Percentiles rank a stretch among this genome's conserved stretches.
Evolutionary conservation across 2,888 invertebrate genomes (phyloP).

Genomic region (Scaptomyza cyrtandrae): DNA sequence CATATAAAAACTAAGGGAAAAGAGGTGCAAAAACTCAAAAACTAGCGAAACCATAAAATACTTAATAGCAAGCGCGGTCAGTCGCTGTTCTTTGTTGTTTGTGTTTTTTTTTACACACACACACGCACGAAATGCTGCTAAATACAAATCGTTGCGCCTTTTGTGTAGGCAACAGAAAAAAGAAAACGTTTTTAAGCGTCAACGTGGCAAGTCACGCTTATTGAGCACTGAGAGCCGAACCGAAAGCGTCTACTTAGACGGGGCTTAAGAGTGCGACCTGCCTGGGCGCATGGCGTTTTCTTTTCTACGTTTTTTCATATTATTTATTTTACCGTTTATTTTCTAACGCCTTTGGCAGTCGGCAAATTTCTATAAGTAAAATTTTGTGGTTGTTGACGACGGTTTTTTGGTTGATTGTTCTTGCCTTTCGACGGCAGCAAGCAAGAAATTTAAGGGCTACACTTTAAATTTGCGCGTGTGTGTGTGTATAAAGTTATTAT

Average conservation of each 20-base stretch:
- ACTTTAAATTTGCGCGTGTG: not conserved
- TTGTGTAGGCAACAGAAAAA: slow-evolving; percentile 35
- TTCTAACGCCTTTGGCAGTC: slow-evolving; percentile 48
- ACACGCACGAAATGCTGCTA: slow-evolving; percentile 2
- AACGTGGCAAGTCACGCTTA: slow-evolving; percentile 66
- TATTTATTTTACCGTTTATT: slow-evolving; percentile 24
- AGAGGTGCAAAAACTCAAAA: slow-evolving; percentile 51
- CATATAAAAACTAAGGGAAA: slow-evolving; percentile 15
- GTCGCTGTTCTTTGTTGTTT: slow-evolving; percentile 32
- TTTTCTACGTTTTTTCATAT: slow-evolving; percentile 15
- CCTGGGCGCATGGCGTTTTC: slow-evolving; percentile 22
- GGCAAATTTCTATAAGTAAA: slow-evolving; percentile 64
- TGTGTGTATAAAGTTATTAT: slow-evolving; percentile 7
- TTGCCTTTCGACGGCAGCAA: slow-evolving; percentile 40
- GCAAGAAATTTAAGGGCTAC: slow-evolving; percentile 60
- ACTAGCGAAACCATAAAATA: slow-evolving; percentile 72
- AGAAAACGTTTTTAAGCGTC: slow-evolving; percentile 50
- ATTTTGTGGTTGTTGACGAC: slow-evolving; percentile 32
- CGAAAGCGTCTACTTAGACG: slow-evolving; percentile 32
- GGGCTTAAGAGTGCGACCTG: slow-evolving; percentile 29
- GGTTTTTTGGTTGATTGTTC: slow-evolving; percentile 20
- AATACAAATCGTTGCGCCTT: slow-evolving; percentile 23
- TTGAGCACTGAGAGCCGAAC: slow-evolving; percentile 28
- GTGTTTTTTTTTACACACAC: slow-evolving; percentile 11
- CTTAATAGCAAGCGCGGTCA: slow-evolving; percentile 59